Base-by-base conservation (phyloP, 2,888 invertebrate genomes). In the Andrena praecox region DNA sequence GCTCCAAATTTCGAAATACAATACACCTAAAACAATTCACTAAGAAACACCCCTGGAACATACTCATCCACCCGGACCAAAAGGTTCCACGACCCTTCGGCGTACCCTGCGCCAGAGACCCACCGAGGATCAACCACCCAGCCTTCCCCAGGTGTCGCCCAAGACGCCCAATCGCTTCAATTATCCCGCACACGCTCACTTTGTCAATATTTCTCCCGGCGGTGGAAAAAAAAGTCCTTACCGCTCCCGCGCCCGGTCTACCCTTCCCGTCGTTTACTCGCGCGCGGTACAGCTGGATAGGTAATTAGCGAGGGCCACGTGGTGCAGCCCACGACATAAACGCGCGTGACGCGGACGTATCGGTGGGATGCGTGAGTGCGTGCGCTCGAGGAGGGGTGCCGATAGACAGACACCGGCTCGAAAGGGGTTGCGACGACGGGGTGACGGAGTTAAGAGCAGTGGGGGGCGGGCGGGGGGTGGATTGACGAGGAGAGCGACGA, bases 281-380 rank as follows among this genome's bases (percentile, higher is more conserved):
- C 54, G 64, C 69, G 67, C 67, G 72, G 62, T 84, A 80, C 88
- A 87, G 82, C 82, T 83, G 86, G 88, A 87, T 88, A 79, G 85
- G 86, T 90, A 90, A 90, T 90, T 90, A 89, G 80, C 72, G 85
- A 74, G 77, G 76, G 83, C 87, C 86, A 89, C 85, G 86, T 84
- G 89, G 86, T 85, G 85, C 80, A 78, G 75, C 78, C 16, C 82
- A 62, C 78, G 75, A 78, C 67, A 82, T 78, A 81, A 77, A 85
- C 77, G 76, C 66, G 79, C 77, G 77, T 63, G 74, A 77, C 78
- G 85, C 77, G 79, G 64, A 59, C 56, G 81, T 63, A 56, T 84
- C 69, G 79, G 82, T 66, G 56, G 56, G 81, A 80, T 82, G 85
- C 87, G 87, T 82, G 87, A 87, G 73, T 59, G 80, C 80, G 82